These are phyloP conservation scores for Sebastes hopkinsi DNA, from an alignment of 2,797 vertebrate genomes.

Conservation along the genomic window DNA sequence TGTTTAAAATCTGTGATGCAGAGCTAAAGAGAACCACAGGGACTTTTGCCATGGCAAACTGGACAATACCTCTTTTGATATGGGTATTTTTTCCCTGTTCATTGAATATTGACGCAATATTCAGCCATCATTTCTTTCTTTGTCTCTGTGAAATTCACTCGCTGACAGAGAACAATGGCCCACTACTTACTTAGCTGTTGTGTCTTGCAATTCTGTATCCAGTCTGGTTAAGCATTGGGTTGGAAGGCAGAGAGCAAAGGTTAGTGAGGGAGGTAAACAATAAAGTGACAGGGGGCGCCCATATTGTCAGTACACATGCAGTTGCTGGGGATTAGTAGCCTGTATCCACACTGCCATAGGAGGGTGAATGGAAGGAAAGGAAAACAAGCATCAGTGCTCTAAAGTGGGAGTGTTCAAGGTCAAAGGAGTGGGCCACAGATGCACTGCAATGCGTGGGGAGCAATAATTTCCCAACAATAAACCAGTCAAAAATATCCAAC, in stretches of 20 bases:
- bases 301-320: slow-evolving; percentile 76
- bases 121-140: not conserved
- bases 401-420: slow-evolving; percentile 1
- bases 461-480: not conserved
- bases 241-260: slow-evolving; percentile 48
- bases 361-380: not conserved
- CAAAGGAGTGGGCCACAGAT: slow-evolving; percentile 6
- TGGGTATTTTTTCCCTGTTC: not conserved
- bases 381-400: slow-evolving; percentile 23
- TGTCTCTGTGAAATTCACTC: not conserved
- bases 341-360: slow-evolving; percentile 8
- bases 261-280: slow-evolving; percentile 53
- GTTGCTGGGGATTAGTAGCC: slow-evolving; percentile 23
- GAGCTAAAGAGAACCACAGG: not conserved
- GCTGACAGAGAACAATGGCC: not conserved
- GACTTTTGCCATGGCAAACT: not conserved
- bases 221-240: slow-evolving; percentile 83
- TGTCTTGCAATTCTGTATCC: slow-evolving; percentile 91
- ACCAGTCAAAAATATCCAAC: not conserved
- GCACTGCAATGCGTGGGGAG: slow-evolving; percentile 16
- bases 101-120: not conserved
- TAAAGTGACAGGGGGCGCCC: slow-evolving; percentile 58
- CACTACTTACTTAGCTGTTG: slow-evolving; percentile 87
- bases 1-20: not conserved
- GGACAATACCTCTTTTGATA: not conserved